A percentile compares a stretch with the other conserved stretches of the same genome.
phyloP scores from a whole-genome alignment of 2,113 vertebrate genomes.

The Carettochelys insculpta region DNA sequence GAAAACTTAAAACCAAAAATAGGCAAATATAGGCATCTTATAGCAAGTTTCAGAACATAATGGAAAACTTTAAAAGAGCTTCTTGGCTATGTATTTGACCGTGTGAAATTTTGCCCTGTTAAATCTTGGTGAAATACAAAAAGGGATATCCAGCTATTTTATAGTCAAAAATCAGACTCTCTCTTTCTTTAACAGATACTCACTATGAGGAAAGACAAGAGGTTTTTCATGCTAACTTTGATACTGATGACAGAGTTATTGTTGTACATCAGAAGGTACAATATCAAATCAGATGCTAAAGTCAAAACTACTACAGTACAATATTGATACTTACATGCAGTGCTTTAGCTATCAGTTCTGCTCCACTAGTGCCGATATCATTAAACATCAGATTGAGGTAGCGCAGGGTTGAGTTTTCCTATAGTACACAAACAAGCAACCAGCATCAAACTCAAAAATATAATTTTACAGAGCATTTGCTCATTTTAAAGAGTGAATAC shows the following conservation, averaged over 20 bases:
- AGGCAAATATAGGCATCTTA: not conserved
- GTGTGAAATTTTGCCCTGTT: not conserved
- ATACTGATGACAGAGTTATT: slow-evolving; percentile 39
- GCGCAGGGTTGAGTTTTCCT: slow-evolving; percentile 75
- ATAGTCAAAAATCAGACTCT: not conserved
- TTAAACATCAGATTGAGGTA: slow-evolving; percentile 90
- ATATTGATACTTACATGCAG: slow-evolving; percentile 80
- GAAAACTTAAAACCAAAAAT: not conserved
- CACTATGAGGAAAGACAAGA: slow-evolving; percentile 24
- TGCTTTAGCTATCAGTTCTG: slow-evolving; percentile 81
- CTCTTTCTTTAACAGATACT: slow-evolving; percentile 8
- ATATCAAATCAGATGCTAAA: slow-evolving; percentile 12
- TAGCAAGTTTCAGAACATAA: not conserved
- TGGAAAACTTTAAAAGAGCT: not conserved
- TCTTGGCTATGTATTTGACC: not conserved
- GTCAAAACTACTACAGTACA: not conserved
- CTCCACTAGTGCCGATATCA: slow-evolving; percentile 82
- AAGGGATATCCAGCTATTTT: not conserved
- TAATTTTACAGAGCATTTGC: not conserved
- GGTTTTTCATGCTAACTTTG: slow-evolving; percentile 43
- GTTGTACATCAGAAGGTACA: slow-evolving; percentile 17
- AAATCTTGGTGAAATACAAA: not conserved
- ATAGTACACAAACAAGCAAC: slow-evolving; percentile 28
- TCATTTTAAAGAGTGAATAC: not conserved
- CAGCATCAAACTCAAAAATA: not conserved